A percentile compares a stretch with the other conserved stretches of the same genome.
These are phyloP conservation scores for Xenops minutus DNA, from an alignment of 2,797 vertebrate species.

Conservation along the genomic window DNA sequence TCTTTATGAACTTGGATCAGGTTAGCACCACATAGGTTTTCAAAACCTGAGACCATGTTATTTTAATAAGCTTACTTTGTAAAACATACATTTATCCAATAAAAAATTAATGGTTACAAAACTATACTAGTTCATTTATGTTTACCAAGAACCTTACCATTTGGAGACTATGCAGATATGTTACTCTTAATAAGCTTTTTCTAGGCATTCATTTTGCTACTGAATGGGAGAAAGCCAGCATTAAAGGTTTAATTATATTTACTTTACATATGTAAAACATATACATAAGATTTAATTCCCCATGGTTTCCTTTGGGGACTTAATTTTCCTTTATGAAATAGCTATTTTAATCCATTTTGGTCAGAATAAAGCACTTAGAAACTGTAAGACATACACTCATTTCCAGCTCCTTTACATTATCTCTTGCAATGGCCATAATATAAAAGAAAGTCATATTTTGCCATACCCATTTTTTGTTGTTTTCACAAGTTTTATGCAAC, in stretches of 20 bases:
- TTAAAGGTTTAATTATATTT: background rate
- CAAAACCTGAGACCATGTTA: background rate
- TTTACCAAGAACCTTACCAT: background rate
- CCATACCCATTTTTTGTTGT: background rate
- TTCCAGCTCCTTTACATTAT: background rate
- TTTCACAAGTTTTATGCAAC: background rate
- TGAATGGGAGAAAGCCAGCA: background rate
- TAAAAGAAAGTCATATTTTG: background rate
- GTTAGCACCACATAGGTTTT: background rate
- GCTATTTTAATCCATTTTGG: background rate
- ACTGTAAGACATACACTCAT: background rate
- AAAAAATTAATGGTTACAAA: conserved; percentile 42
- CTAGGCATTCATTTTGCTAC: background rate
- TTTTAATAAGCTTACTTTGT: conserved; percentile 38
- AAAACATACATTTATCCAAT: conserved; percentile 52
- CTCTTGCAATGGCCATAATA: background rate
- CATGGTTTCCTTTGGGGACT: background rate
- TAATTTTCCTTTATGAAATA: background rate
- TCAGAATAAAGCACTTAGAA: background rate
- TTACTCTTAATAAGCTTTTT: background rate
- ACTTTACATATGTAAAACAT: background rate
- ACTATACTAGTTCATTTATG: background rate
- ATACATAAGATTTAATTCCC: background rate
- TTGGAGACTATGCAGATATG: background rate
- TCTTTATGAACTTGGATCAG: background rate